Evolutionary conservation across 37 sponge, comb jelly and placozoan species (phyloP).

Genomic region (Oopsacas minuta): DNA sequence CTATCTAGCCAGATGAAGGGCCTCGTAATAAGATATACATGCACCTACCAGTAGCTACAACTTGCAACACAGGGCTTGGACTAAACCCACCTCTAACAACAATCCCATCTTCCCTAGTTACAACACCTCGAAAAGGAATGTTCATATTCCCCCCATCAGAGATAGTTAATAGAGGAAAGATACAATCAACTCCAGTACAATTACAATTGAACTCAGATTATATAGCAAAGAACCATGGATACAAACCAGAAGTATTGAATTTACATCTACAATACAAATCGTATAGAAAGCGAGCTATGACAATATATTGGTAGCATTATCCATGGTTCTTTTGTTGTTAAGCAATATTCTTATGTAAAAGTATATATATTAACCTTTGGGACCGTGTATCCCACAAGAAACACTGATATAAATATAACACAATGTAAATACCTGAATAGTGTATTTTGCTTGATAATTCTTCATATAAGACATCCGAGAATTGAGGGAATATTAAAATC

Average conservation of each 20-base stretch:
- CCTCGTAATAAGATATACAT: neutral
- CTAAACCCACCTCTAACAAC: neutral
- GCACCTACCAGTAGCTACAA: slow-evolving; percentile 8
- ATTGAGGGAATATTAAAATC: too few relatives aligned
- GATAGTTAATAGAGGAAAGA: neutral
- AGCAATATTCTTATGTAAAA: too few relatives aligned
- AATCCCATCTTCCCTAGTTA: neutral
- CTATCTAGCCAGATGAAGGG: neutral
- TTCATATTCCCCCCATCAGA: neutral
- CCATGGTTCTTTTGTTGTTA: too few relatives aligned
- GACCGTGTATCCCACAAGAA: too few relatives aligned
- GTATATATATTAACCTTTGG: too few relatives aligned
- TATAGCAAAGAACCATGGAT: neutral
- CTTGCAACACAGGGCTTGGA: neutral
- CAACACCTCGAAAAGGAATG: neutral
- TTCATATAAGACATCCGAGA: too few relatives aligned
- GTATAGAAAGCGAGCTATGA: too few relatives aligned
- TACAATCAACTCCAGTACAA: neutral
- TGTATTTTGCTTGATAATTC: too few relatives aligned
- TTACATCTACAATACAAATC: too few relatives aligned
- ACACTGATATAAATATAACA: too few relatives aligned
- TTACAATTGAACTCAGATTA: neutral
- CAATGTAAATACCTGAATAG: too few relatives aligned
- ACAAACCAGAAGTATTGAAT: neutral
- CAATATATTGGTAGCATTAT: too few relatives aligned